Base-by-base conservation (phyloP, 2,113 vertebrate genomes). In the Clarias magur region DNA sequence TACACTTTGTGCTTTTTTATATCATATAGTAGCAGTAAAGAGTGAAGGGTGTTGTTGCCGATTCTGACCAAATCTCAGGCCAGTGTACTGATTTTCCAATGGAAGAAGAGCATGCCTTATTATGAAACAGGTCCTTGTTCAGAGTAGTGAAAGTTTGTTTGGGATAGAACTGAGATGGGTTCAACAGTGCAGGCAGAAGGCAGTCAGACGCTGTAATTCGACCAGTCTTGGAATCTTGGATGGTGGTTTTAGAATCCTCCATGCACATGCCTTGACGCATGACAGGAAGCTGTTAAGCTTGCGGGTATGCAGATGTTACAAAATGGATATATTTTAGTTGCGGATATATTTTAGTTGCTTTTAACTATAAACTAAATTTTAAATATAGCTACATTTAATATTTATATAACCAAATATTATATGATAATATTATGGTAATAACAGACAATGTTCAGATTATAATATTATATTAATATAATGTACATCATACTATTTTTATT, bases 211-310 rank as follows among this genome's bases (percentile, higher is more conserved):
- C 73, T 89, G 80, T 83, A 82, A 87, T 82, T 76, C 19, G n/a
- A 72, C 83, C 79, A 72, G 17, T 84, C 63, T 81, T 90, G 84
- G 80, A 65, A 27, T 80, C 86, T 68, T 62, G 73, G 63, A 30
- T 65, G 82, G 87, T 85, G 87, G 89, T 88, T 90, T 80, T 17
- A 79, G 82, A 73, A 57, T 87, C 68, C 81, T 79, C 25, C 34
- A 11, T 88, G 87, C 75, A 78, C 86, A 87, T 87, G 81, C 60
- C 34, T 78, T 88, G 82, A 53, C 82, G 54, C 82, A 83, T 80
- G 89, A 88, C 88, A 88, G 88, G 88, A 91, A 88, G 85, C 62
- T 88, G 85, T 83, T 88, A 81, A 76, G 56, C 59, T 81, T 25
- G 27, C 56, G 30, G 79, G 30, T 80, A 34, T 59, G 79, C 56